A percentile compares a stretch with the other conserved stretches of the same genome.
These are phyloP conservation scores for Phthorimaea operculella DNA, from an alignment of 1,140 invertebrate species.

Conservation along the genomic window DNA sequence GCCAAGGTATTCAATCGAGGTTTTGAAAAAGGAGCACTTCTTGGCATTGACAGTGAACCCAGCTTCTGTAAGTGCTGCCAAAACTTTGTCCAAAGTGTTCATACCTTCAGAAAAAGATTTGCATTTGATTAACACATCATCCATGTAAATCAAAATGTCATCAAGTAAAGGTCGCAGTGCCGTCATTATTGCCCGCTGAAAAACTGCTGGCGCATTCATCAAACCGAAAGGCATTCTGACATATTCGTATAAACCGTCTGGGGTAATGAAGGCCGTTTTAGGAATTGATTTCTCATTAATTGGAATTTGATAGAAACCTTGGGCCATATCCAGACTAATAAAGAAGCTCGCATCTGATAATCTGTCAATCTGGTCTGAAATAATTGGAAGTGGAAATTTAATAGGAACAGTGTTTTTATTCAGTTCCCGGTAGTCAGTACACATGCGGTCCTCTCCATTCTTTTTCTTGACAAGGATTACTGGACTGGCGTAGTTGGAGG, in stretches of 20 bases:
- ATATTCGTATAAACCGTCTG: conserved; percentile 32
- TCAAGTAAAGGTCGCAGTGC: conserved; percentile 5
- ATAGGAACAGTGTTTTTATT: conserved; percentile 55
- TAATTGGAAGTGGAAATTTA: conserved; percentile 53
- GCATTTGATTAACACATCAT: conserved; percentile 24
- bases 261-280: conserved; percentile 56
- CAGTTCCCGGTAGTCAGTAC: conserved; percentile 48
- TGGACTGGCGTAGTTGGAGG: conserved; percentile 19
- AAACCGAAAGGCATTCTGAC: conserved; percentile 29
- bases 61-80: conserved; percentile 8
- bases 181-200: conserved; percentile 18
- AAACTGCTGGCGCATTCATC: conserved; percentile 24
- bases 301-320: conserved; percentile 62
- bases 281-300: conserved; percentile 36
- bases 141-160: conserved; percentile 22
- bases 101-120: conserved; percentile 14
- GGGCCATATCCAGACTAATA: conserved; percentile 35
- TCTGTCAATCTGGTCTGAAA: conserved; percentile 56
- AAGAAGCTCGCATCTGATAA: conserved; percentile 15
- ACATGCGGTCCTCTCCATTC: conserved; percentile 25
- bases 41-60: conserved; percentile 13
- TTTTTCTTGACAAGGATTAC: conserved; percentile 25
- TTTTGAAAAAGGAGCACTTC: conserved; percentile 11
- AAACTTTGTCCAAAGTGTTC: conserved; percentile 7
- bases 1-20: conserved; percentile 14